Evolutionary conservation across 2,797 vertebrate species (phyloP).

Genomic region (Oryzias sinensis): DNA sequence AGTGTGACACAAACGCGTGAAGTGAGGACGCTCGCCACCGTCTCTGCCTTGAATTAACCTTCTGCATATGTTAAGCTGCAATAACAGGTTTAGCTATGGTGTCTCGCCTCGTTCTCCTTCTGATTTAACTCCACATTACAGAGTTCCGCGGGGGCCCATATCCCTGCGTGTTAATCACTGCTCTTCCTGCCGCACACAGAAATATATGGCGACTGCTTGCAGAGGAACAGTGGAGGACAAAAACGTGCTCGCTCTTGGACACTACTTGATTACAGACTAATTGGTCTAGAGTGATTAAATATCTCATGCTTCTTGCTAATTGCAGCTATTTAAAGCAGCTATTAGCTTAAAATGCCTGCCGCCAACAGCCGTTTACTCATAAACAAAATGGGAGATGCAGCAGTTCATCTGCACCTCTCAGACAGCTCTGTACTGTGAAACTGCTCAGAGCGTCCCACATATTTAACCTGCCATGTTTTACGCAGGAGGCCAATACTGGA

Average conservation of each 20-base stretch:
- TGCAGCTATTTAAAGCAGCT: constrained; percentile 94
- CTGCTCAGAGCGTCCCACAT: constrained; percentile 7
- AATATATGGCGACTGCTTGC: constrained; percentile 74
- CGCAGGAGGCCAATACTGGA: constrained; percentile 3
- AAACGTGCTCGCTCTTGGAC: constrained; percentile 81
- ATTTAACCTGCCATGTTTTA: constrained; percentile 8
- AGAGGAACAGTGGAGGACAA: constrained; percentile 74
- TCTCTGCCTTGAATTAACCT: constrained; percentile 73
- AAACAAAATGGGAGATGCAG: constrained; percentile 84
- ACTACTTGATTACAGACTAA: constrained; percentile 91
- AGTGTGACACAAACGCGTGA: constrained; percentile 51
- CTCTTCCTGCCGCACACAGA: constrained; percentile 67
- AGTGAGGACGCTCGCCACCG: constrained; percentile 50
- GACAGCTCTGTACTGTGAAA: background rate
- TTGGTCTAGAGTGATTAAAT: constrained; percentile 99
- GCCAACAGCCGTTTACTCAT: constrained; percentile 89
- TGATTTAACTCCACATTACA: constrained; percentile 78
- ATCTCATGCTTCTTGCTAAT: constrained; percentile 99
- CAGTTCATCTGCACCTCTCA: constrained; percentile 55
- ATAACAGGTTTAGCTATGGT: constrained; percentile 68
- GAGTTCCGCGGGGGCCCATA: constrained; percentile 76
- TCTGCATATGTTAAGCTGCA: constrained; percentile 75
- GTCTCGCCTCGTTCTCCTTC: constrained; percentile 65
- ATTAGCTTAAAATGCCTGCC: constrained; percentile 98
- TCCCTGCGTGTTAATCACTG: constrained; percentile 77